Base-by-base conservation (phyloP, 1,140 invertebrate genomes). In the Chionoecetes opilio region DNA sequence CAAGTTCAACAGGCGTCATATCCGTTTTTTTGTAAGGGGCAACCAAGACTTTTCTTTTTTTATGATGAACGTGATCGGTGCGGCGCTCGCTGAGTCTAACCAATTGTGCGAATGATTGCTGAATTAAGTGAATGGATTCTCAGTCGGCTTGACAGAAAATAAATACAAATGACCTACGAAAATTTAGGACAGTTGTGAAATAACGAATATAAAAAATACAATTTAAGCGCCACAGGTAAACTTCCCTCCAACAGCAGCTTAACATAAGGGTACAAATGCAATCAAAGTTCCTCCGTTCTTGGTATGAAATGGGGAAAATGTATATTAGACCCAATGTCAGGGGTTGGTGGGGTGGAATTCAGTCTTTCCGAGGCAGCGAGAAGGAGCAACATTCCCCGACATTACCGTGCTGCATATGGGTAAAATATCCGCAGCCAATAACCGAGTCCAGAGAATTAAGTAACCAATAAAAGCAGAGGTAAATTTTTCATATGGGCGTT, bases 351-450 rank as follows among this genome's bases (percentile, higher is more conserved):
- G 86, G 35, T 90, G 75, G 90, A 90, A 94, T 84, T 89, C 87
- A 82, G 32, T 94, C 53, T 41, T 90, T 29, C 14, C 21, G 9
- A 17, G 41, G 53, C 31, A n/a, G 86, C 63, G 87, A 90, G 88
- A 38, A 90, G 82, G 93, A 94, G 87, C 34, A 37, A 94, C 93
- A 82, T 94, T 94, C 34, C 82, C 87, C 63, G 38, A 41, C 53
- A 84, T 89, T 94, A 90, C 86, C 26, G 75, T n/a, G 87, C 29
- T 53, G 84, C 93, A 94, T 94, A 94, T 84, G 38, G 93, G 29
- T 94, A 89, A 91, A 94, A 94, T 94, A 94, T 91, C 93, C 87
- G 53, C 87, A 41, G 31, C 82, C 87, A 88, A 94, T 94, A 94
- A 90, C 93, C 63, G 82, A 94, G n/a, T 9, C 9, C 46, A n/a